Base-by-base conservation (phyloP, 1,140 invertebrate species). In the Scaptomyza hsui region DNA sequence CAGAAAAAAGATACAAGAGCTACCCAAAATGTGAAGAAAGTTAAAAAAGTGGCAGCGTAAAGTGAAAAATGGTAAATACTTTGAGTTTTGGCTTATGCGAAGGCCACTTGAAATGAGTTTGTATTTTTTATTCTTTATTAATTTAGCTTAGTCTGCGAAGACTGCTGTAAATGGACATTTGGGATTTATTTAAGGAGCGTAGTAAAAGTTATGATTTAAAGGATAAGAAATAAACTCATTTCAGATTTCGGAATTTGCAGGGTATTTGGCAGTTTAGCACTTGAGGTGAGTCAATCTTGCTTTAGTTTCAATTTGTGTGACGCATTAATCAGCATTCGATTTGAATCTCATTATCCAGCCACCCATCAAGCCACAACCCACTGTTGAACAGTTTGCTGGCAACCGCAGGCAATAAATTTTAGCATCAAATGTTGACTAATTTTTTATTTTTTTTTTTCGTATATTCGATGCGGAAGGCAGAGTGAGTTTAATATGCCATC, bases 381-480 rank as follows among this genome's bases (percentile, higher is more conserved):
- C 49, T 15, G 42, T 45, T 12, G 42, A 13, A 12, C 24, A 19
- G 32, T 15, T 24, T 24, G 32, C 3, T 63, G 32, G 47, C 53
- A 60, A 62, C 69, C 68, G 44, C 69, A 80, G 55, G 55, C 79
- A 63, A 83, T 83, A 78, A 82, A 82, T 82, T 78, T 48, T 19
- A 78, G 79, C 78, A 83, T 83, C 79, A 83, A 82, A 82, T 82
- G 79, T 71, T 82, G 79, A 83, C 65, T 71, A 83, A 83, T 83
- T 82, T 78, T 72, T 72, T 76, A 61, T 69, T 63, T 47, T 75
- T 29, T 24, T 57, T 29, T 32, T 3, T 10, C 19, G n/a, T n/a
- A 44, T 32, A 26, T 57, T 19, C n/a, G 21, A 35, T 42, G 16
- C 32, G 44, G 55, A 32, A 18, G 52, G 47, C 49, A 52, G 10